A percentile compares a stretch with the other conserved stretches of the same genome.
phyloP scores from a whole-genome alignment of 2,797 vertebrate species.

The Echeneis naucrates region DNA sequence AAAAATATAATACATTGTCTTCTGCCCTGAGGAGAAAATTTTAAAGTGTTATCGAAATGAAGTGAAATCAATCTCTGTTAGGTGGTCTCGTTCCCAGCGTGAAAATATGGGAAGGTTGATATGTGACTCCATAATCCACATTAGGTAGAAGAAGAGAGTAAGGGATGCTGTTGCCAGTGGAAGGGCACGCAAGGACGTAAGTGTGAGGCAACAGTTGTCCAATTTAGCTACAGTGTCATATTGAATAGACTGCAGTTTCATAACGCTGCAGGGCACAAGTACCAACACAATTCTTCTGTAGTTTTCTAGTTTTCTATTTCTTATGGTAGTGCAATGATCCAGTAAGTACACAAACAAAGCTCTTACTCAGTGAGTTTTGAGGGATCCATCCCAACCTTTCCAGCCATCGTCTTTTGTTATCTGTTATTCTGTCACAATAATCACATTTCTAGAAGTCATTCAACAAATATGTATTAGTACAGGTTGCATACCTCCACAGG shows the following conservation, averaged over 20 bases:
- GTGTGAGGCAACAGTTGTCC: background rate
- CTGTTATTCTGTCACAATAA: background rate
- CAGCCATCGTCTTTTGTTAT: background rate
- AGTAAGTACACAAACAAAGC: background rate
- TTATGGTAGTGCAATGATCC: background rate
- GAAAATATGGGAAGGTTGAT: background rate
- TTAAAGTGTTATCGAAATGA: background rate
- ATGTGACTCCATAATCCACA: background rate
- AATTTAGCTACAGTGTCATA: background rate
- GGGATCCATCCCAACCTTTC: no score
- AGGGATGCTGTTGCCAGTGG: background rate
- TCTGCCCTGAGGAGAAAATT: background rate
- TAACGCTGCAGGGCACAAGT: background rate
- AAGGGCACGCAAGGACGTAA: background rate
- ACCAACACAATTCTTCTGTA: background rate
- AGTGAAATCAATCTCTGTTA: background rate
- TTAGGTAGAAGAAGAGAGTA: background rate
- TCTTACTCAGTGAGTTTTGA: background rate
- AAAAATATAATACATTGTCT: background rate
- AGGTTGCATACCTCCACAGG: no score
- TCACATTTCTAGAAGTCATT: background rate
- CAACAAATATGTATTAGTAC: no score
- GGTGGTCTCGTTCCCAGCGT: background rate
- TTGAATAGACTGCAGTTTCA: background rate
- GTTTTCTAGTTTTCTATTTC: background rate